Evolutionary conservation across 2,113 vertebrate genomes (phyloP).

Genomic region (Mixornis gularis): DNA sequence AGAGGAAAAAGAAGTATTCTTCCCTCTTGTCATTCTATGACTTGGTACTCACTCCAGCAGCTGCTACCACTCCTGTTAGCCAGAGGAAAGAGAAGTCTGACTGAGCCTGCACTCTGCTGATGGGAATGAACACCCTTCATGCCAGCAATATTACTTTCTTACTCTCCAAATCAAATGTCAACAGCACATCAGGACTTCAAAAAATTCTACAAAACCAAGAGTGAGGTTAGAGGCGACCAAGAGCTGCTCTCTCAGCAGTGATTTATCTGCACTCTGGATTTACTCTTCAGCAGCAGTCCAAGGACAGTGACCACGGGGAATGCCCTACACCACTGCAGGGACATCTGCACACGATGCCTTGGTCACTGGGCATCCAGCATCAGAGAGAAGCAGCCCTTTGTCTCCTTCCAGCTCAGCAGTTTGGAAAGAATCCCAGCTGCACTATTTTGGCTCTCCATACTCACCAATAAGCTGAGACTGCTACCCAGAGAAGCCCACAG

Average conservation of each 20-base stretch:
- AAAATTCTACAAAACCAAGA: not conserved
- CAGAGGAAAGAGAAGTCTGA: not conserved
- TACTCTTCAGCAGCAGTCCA: not conserved
- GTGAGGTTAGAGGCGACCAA: not conserved
- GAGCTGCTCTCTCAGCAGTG: not conserved
- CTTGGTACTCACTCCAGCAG: not conserved
- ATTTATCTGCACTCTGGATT: not conserved
- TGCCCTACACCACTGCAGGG: not conserved
- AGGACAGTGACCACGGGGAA: not conserved
- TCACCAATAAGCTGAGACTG: not conserved
- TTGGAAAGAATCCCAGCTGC: not conserved
- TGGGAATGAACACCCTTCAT: not conserved
- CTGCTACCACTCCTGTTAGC: not conserved
- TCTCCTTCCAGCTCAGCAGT: not conserved
- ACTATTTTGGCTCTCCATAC: not conserved
- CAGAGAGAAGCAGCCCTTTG: not conserved
- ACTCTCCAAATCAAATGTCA: not conserved
- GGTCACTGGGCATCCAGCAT: not conserved
- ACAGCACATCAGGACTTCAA: not conserved
- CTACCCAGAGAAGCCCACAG: not conserved
- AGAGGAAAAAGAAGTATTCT: not conserved
- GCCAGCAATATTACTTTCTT: not conserved
- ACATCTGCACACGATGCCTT: rapidly evolving
- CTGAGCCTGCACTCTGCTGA: not conserved
- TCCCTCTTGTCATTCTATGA: not conserved